Percentiles rank a stretch among this genome's conserved stretches.
Conservation (phyloP, 1,140 invertebrate species). For the Pararge aegeria region DNA sequence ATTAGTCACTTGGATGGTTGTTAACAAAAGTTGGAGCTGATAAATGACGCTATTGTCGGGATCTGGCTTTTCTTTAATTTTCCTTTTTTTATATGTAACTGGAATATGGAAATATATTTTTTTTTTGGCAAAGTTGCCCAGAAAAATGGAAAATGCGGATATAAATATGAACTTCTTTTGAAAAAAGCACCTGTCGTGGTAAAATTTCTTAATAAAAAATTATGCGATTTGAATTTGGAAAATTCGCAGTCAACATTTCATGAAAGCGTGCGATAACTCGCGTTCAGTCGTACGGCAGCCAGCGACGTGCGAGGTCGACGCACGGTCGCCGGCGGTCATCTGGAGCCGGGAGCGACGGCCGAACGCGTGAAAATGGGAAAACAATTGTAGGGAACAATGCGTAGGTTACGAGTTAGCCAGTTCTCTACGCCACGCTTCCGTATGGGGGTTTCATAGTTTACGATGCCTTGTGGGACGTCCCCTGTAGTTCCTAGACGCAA, state of each 20-base stretch:
- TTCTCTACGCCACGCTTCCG: constrained; percentile 35
- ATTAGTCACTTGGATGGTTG: too few species aligned
- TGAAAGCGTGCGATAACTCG: constrained; percentile 43
- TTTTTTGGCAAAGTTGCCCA: too few species aligned
- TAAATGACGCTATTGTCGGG: too few species aligned
- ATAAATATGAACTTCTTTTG: too few species aligned
- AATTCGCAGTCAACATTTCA: constrained; percentile 45
- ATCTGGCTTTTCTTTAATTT: too few species aligned
- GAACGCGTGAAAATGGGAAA: constrained; percentile 62
- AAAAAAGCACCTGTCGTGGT: too few species aligned
- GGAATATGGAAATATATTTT: too few species aligned
- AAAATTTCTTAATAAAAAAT: constrained; percentile 25
- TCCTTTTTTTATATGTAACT: too few species aligned
- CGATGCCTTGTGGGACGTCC: constrained; percentile 5
- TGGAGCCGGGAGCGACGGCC: constrained; percentile 48
- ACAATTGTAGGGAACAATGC: constrained; percentile 66
- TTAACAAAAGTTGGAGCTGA: too few species aligned
- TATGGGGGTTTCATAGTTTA: constrained; percentile 3
- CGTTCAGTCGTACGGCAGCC: constrained; percentile 32
- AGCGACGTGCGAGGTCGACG: constrained; percentile 51
- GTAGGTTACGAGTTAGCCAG: constrained; percentile 25
- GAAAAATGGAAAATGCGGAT: too few species aligned
- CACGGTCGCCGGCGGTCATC: constrained; percentile 62
- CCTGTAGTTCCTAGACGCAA: constrained; percentile 3
- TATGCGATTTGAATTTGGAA: constrained; percentile 41